phyloP scores from a whole-genome alignment of 2,113 vertebrate species.

The Petrocephalus microphthalmus region DNA sequence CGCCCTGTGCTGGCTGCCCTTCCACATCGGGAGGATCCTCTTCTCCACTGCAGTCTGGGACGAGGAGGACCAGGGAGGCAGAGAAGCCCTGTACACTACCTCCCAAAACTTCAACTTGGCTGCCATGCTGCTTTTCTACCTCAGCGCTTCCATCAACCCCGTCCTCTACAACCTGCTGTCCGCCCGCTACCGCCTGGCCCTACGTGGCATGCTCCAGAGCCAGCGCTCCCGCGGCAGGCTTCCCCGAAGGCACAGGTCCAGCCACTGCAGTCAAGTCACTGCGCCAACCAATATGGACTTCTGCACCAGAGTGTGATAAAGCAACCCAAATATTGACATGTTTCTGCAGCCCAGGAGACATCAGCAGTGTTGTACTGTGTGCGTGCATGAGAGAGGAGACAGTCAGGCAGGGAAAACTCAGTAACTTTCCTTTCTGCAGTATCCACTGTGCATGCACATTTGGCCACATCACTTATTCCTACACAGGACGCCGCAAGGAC shows the following conservation, averaged over 20 bases:
- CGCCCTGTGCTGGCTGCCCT: constrained; percentile 79
- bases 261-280: background rate
- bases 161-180: constrained; percentile 82
- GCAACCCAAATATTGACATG: background rate
- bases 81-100: constrained; percentile 43
- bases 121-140: constrained; percentile 81
- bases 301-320: background rate
- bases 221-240: constrained; percentile 15
- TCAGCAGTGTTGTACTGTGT: background rate
- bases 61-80: background rate
- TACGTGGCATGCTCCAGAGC: constrained; percentile 62
- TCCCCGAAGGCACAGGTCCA: background rate
- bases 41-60: constrained; percentile 43
- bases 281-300: background rate
- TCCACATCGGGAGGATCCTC: constrained; percentile 76
- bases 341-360: background rate
- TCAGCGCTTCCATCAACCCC: constrained; percentile 78
- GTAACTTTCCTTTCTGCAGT: background rate
- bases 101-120: constrained; percentile 78
- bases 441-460: background rate
- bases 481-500: background rate
- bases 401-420: background rate
- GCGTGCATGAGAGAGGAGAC: background rate
- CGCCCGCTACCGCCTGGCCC: constrained; percentile 69
- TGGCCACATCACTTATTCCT: background rate